Base-by-base conservation (phyloP, 2,797 vertebrate species). In the Muraenolepis orangiensis region DNA sequence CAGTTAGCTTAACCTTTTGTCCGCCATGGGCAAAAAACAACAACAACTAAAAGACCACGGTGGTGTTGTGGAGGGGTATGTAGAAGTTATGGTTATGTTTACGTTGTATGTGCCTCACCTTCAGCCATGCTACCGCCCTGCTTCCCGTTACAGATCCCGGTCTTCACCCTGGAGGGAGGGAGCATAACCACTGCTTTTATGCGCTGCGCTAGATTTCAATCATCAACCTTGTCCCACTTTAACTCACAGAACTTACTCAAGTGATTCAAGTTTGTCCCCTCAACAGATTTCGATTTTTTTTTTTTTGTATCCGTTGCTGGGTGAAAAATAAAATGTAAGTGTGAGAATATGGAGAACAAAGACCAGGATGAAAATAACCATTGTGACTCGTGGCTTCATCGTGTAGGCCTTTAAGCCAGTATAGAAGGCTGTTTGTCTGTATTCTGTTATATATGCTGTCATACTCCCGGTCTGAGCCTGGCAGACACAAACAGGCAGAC, bases 81-180 rank as follows among this genome's bases (percentile, higher is more conserved):
- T n/a, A 23, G 51, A 57, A n/a, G 51, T 57, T 1, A 57, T 57
- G 51, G 7, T 51, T 8, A n/a, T 42, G 23, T 66, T 28, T 2
- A 4, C 28, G 61, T 23, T 66, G 51, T 46, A 6, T 29, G 23
- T 16, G 26, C 36, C 26, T 71, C 26, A 71, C 69, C 69, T 26
- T 26, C 69, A 71, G 69, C 69, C 69, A 71, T 71, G 23, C 38
- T 71, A 31, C 66, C 30, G 14, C 30, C 13, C 66, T 29, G 29
- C 66, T 67, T 16, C 66, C 13, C 10, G 29, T 31, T 67, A 16
- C 26, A 29, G 28, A 31, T 67, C 66, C 28, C 28, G 7, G 28
- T 13, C 2, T 18, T 1, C 66, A 11, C 29, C 51, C 66, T 67
- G 66, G 66, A 31, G 66, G 64, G 28, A 67, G 29, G 11, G 6